A percentile compares a stretch with the other conserved stretches of the same genome.
Conservation (phyloP, 2,888 invertebrate genomes). For the Zygogramma bicolorata region DNA sequence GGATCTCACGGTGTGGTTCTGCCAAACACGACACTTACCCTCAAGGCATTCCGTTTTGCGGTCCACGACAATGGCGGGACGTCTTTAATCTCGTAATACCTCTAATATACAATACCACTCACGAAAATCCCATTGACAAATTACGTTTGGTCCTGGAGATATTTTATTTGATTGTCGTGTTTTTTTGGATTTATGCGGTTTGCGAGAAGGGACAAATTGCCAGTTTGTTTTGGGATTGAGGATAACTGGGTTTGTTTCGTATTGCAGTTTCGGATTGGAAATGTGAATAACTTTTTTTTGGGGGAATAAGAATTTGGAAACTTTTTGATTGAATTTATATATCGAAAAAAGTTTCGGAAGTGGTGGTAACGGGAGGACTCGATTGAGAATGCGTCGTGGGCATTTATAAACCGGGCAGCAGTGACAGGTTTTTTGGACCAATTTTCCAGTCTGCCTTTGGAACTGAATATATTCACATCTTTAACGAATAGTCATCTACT, state of each 20-base stretch:
- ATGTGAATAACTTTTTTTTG: neutral
- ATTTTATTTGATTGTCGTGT: neutral
- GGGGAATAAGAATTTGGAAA: neutral
- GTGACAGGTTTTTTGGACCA: no score
- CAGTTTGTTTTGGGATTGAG: neutral
- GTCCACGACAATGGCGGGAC: slow-evolving; percentile 18
- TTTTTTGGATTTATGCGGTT: neutral
- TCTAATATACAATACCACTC: slow-evolving; percentile 13
- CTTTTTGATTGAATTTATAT: no score
- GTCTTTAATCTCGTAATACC: slow-evolving; percentile 25
- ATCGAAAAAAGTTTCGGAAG: no score
- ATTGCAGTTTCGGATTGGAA: no score
- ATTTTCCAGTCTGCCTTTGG: no score
- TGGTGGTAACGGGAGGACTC: no score
- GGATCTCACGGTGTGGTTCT: slow-evolving; percentile 24
- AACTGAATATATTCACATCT: no score
- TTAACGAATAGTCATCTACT: no score
- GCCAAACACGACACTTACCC: slow-evolving; percentile 19
- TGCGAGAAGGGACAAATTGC: neutral
- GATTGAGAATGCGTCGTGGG: no score
- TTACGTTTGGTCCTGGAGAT: neutral
- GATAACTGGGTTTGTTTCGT: no score
- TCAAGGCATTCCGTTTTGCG: slow-evolving; percentile 19
- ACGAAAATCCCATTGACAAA: slow-evolving; percentile 15
- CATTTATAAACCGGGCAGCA: no score